Evolutionary conservation across 1,140 invertebrate species (phyloP).

Genomic region (Doryteuthis pealeii): DNA sequence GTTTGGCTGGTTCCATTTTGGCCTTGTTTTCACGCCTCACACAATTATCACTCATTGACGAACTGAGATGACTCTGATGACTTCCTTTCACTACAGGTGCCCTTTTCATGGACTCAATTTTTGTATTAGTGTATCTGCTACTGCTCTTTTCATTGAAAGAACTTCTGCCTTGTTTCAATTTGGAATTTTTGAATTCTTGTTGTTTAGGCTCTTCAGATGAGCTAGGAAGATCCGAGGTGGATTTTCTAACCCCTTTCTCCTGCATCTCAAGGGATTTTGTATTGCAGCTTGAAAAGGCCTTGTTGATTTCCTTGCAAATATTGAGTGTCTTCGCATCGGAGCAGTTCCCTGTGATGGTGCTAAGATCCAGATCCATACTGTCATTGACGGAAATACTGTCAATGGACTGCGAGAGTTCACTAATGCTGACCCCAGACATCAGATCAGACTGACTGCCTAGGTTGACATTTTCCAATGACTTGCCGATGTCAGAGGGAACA

Average conservation of each 20-base stretch:
- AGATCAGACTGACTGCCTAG: constrained; percentile 44
- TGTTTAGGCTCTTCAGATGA: background rate
- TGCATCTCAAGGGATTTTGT: background rate
- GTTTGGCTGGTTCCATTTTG: background rate
- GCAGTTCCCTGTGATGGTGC: background rate
- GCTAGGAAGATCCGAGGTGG: background rate
- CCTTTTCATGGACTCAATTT: background rate
- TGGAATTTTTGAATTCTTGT: background rate
- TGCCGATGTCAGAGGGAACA: constrained; percentile 52
- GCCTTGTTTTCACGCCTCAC: background rate
- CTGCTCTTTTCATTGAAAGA: background rate
- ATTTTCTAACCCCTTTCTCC: background rate
- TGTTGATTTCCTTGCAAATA: constrained; percentile 1
- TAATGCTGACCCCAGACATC: constrained; percentile 50
- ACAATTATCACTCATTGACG: background rate
- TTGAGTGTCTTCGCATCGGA: background rate
- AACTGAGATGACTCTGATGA: background rate
- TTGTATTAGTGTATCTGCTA: background rate
- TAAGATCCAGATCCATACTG: background rate
- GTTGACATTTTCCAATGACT: constrained; percentile 50
- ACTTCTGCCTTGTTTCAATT: background rate
- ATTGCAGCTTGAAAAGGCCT: background rate
- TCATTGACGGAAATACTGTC: constrained; percentile 31
- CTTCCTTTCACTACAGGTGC: background rate
- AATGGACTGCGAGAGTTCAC: constrained; percentile 50